A percentile compares a stretch with the other conserved stretches of the same genome.
These are phyloP conservation scores for Callyntrura guangdongensis DNA, from an alignment of 2,888 invertebrate genomes.

Conservation along the genomic window DNA sequence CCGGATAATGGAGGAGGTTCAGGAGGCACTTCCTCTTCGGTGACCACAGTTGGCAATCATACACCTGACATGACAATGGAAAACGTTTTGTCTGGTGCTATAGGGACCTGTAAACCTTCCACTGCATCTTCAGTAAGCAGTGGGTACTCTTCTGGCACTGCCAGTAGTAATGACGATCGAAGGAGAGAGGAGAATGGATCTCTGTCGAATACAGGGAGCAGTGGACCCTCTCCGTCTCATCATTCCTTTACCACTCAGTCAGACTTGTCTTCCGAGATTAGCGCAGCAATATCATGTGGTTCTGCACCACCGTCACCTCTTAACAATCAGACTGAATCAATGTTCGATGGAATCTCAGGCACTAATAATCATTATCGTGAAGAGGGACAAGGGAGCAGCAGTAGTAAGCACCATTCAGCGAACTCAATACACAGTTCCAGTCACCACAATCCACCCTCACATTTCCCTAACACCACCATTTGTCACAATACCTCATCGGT, in stretches of 20 bases:
- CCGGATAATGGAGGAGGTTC: constrained; percentile 67
- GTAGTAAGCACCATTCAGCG: constrained; percentile 68
- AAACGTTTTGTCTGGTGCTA: constrained; percentile 80
- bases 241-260: constrained; percentile 89
- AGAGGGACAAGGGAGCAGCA: constrained; percentile 69
- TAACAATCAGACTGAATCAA: constrained; percentile 82
- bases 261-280: constrained; percentile 92
- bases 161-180: constrained; percentile 83
- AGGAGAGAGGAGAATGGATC: constrained; percentile 83
- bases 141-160: constrained; percentile 85
- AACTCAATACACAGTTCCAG: constrained; percentile 75
- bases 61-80: constrained; percentile 82
- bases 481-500: constrained; percentile 69
- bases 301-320: constrained; percentile 91
- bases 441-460: constrained; percentile 71
- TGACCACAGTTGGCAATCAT: constrained; percentile 83
- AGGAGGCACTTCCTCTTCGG: constrained; percentile 47
- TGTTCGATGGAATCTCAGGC: constrained; percentile 81
- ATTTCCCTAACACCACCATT: constrained; percentile 72
- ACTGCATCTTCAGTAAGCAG: constrained; percentile 84
- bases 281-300: constrained; percentile 91
- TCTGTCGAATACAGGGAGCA: constrained; percentile 86
- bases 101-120: constrained; percentile 83
- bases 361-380: constrained; percentile 75
- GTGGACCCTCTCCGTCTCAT: constrained; percentile 86